Evolutionary conservation across 2,797 vertebrate species (phyloP).

Genomic region (Somateria mollissima): DNA sequence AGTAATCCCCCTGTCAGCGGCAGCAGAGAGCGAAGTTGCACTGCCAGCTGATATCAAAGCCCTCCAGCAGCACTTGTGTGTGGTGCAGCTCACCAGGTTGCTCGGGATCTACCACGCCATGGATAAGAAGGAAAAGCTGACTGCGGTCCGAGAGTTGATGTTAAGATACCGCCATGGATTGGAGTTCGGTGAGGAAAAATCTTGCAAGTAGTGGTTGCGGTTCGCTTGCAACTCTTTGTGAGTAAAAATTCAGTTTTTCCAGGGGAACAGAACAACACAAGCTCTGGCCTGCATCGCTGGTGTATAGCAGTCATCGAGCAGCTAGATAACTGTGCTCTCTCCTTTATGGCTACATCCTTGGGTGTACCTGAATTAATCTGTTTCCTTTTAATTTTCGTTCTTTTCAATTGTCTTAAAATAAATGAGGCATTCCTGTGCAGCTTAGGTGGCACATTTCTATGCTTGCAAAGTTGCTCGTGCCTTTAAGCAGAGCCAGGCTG

Average conservation of each 20-base stretch:
- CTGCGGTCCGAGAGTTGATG: slow-evolving; percentile 87
- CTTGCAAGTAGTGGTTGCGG: neutral
- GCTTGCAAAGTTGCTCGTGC: neutral
- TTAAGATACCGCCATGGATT: slow-evolving; percentile 90
- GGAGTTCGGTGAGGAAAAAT: slow-evolving; percentile 88
- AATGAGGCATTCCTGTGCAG: neutral
- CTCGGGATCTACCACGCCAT: slow-evolving; percentile 90
- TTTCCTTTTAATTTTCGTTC: neutral
- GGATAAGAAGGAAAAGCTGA: slow-evolving; percentile 83
- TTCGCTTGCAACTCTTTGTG: neutral
- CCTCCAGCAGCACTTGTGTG: slow-evolving; percentile 92
- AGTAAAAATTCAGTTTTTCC: neutral
- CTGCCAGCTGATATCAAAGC: slow-evolving; percentile 88
- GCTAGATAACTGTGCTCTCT: neutral
- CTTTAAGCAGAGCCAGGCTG: neutral
- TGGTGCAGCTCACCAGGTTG: slow-evolving; percentile 89
- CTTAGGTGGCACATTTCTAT: neutral
- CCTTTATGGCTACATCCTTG: neutral
- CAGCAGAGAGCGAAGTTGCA: slow-evolving; percentile 78
- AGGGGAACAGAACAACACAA: neutral
- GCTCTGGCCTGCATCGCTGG: neutral
- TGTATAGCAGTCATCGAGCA: fast-evolving
- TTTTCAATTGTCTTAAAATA: neutral
- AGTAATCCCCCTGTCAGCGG: slow-evolving; percentile 82
- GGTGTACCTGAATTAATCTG: neutral